phyloP scores from a whole-genome alignment of 2,888 invertebrate species.

The Eupeodes luniger region DNA sequence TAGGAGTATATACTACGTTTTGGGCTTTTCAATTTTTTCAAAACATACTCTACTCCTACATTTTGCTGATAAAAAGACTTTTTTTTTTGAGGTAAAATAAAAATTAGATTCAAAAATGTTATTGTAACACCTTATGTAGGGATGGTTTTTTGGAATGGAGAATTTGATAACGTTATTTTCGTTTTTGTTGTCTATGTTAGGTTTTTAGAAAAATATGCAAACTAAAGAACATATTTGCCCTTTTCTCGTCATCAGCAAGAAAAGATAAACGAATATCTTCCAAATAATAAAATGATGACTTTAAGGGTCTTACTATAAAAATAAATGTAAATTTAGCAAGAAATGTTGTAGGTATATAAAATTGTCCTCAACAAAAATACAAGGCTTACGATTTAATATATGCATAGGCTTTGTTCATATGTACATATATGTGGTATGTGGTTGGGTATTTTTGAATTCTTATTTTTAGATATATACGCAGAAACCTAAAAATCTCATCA shows the following conservation, averaged over 20 bases:
- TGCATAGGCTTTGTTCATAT: too few relatives aligned
- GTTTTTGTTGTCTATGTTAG: not conserved
- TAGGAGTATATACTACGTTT: not conserved
- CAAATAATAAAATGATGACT: not conserved
- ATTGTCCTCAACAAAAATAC: too few relatives aligned
- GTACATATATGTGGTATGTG: too few relatives aligned
- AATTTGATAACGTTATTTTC: not conserved
- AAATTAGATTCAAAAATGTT: slow-evolving; percentile 4
- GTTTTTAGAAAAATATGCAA: not conserved
- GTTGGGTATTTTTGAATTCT: too few relatives aligned
- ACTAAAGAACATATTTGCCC: not conserved
- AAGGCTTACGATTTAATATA: too few relatives aligned
- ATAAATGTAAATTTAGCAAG: too few relatives aligned
- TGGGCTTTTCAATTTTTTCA: not conserved
- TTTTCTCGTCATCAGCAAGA: not conserved
- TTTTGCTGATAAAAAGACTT: not conserved
- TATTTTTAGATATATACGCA: too few relatives aligned
- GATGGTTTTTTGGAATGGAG: not conserved
- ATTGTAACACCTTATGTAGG: not conserved
- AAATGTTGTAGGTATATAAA: too few relatives aligned
- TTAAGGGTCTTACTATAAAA: not conserved
- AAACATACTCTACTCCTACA: not conserved
- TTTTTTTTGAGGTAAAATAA: not conserved
- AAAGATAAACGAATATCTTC: not conserved
- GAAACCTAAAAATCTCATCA: too few relatives aligned